phyloP scores from a whole-genome alignment of 2,888 invertebrate species.

The Timema podura region DNA sequence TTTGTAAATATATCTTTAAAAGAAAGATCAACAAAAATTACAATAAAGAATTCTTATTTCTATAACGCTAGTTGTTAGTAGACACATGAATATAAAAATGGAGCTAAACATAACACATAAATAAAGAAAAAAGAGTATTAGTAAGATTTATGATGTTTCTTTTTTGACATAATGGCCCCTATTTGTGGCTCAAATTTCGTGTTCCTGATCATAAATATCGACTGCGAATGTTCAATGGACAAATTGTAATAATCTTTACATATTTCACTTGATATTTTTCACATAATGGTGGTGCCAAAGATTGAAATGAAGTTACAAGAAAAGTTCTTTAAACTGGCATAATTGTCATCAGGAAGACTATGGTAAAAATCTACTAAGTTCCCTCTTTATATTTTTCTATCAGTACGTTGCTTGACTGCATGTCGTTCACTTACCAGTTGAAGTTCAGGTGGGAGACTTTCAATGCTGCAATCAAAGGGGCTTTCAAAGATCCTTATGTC shows the following conservation, averaged over 20 bases:
- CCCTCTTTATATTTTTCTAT: neutral
- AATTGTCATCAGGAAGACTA: neutral
- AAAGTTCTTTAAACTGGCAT: neutral
- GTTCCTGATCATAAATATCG: neutral
- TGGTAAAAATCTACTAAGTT: constrained; percentile 11
- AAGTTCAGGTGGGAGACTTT: constrained; percentile 2
- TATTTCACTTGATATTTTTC: too few species aligned
- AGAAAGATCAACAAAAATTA: too few species aligned
- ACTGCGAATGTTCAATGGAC: constrained; percentile 8
- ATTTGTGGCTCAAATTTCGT: constrained; percentile 12
- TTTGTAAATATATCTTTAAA: too few species aligned
- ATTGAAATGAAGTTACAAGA: neutral
- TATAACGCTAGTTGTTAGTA: neutral
- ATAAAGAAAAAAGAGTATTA: neutral
- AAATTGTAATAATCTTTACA: neutral
- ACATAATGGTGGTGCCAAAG: neutral
- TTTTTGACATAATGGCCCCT: neutral
- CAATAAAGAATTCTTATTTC: neutral
- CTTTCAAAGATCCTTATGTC: too few species aligned
- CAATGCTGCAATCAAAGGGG: too few species aligned
- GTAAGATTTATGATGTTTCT: neutral
- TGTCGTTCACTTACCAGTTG: neutral
- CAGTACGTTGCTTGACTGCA: constrained; percentile 8
- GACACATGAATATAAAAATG: neutral
- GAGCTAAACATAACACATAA: too few species aligned